Base-by-base conservation (phyloP, 2,797 vertebrate species). In the Epinephelus awoara region DNA sequence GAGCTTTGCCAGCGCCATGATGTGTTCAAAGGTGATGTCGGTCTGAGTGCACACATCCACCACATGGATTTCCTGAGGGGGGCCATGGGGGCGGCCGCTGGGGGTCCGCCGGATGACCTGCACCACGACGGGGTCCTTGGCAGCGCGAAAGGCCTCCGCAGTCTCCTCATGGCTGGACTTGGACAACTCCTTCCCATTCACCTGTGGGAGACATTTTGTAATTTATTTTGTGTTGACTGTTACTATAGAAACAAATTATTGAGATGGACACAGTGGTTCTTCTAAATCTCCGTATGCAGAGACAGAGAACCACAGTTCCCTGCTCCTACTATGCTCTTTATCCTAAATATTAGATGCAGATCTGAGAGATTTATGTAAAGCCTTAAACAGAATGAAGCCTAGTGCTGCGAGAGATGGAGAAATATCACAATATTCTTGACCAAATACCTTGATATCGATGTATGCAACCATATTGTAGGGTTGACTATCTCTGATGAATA, bases 1-100 rank as follows among this genome's bases (percentile, higher is more conserved):
- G 21, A 98, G 96, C 91, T 99, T 99, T 88, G 97, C 96, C 86
- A 99, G 91, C 78, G 97, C 97, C 97, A 98, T 97, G 90, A 99
- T 97, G 90, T 98, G 97, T 90, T 99, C 97, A 7, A 99, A 99
- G 71, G 98, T 99, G 93, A 99, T 98, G 94, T 99, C 98, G 0
- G 98, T 99, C 94, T 99, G 98, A 42, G 98, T 99, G 95, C 97
- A 97, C 89, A 97, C 97, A 34, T 99, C 96, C 93, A 95, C 95
- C 88, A 99, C 93, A 70, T 89, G 96, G 80, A 97, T 94, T 90
- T 98, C 97, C 75, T 97, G 96, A 91, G 91, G 88, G 40, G 91
- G 88, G 23, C 95, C 95, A 13, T 95, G 96, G 72, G 91, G 88
- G 83, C 96, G 96, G 78, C 93, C 93, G 40, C 96, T 72, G 4